Base-by-base conservation (phyloP, 30 jellyfish, hydroid and myxozoan species). In the Euphysa ruthae region DNA sequence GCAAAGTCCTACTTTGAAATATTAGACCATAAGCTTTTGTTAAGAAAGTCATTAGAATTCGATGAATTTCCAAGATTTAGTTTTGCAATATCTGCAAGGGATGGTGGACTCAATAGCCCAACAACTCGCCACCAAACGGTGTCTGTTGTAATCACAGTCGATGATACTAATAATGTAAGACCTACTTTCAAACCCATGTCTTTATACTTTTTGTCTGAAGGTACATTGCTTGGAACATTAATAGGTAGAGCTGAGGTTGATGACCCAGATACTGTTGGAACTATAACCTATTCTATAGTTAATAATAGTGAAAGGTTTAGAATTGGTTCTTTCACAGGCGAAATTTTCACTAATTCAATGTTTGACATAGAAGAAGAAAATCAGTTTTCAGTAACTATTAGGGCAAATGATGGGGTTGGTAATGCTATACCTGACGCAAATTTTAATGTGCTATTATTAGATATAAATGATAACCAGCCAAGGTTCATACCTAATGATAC, bases 291-390 rank as follows among this genome's bases (percentile, higher is more conserved):
- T 82, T 32, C 76, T 33, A 63, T 87, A 20, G 49, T 66, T 23
- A 74, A 81, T 51, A 70, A 54, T 2, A 61, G 90, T 1, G 22
- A 46, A 24, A 74, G 79, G 31, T 89, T 89, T 52, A 29, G 55
- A 4, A 63, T 89, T 63, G 74, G 81, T 38, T 44, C 81, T 15
- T 22, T 78, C 3, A 70, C 98, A 6, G 98, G 98, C 4, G 82
- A 49, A 20, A 70, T 89, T 0, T 19, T 77, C 42, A 63, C 83
- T 6, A 42, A 62, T 28, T 32, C 55, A 51, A 55, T 65, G 1
- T 87, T 89, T 6, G 98, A 89, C 74, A 55, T 94, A n/a, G 98
- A 89, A 56, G 18, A 33, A 46, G 84, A 80, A 70, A 32, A 15
- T 18, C 46, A 26, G 20, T 60, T 63, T 55, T 61, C 69, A 31